Evolutionary conservation across 2,888 invertebrate species (phyloP).

Genomic region (Campaea margaritaria): DNA sequence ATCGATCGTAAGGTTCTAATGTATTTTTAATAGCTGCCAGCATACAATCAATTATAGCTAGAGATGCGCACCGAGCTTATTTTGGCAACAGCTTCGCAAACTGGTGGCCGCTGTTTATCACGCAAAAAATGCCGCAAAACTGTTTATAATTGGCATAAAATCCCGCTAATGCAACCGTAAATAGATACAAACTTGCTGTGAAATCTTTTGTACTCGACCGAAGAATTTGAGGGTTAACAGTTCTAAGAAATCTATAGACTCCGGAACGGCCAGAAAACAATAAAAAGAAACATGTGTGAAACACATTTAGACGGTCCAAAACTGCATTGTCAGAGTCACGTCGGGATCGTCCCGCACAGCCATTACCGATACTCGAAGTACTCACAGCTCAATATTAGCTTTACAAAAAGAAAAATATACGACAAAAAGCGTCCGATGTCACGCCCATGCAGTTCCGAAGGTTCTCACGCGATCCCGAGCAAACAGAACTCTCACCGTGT

Average conservation of each 20-base stretch:
- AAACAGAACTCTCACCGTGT: conserved; percentile 72
- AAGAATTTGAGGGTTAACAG: conserved; percentile 9
- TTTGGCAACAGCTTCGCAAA: conserved; percentile 48
- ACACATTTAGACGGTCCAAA: conserved; percentile 49
- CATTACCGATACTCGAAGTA: conserved; percentile 72
- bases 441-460: conserved; percentile 81
- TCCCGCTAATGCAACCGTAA: conserved; percentile 41
- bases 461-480: conserved; percentile 81
- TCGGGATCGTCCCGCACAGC: conserved; percentile 61
- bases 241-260: conserved; percentile 15
- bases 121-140: conserved; percentile 46
- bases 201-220: conserved; percentile 19
- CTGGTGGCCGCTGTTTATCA: conserved; percentile 28
- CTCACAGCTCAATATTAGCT: conserved; percentile 69
- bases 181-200: conserved; percentile 19
- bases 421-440: conserved; percentile 79
- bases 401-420: conserved; percentile 63
- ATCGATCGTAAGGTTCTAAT: conserved; percentile 52
- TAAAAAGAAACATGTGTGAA: conserved; percentile 57
- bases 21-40: conserved; percentile 57
- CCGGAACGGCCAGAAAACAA: conserved; percentile 44
- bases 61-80: conserved; percentile 42
- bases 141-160: conserved; percentile 49
- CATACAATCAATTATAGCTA: conserved; percentile 53
- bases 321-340: conserved; percentile 80